A percentile compares a stretch with the other conserved stretches of the same genome.
Conservation (phyloP, 2,113 vertebrate species). For the Myotis lucifugus region DNA sequence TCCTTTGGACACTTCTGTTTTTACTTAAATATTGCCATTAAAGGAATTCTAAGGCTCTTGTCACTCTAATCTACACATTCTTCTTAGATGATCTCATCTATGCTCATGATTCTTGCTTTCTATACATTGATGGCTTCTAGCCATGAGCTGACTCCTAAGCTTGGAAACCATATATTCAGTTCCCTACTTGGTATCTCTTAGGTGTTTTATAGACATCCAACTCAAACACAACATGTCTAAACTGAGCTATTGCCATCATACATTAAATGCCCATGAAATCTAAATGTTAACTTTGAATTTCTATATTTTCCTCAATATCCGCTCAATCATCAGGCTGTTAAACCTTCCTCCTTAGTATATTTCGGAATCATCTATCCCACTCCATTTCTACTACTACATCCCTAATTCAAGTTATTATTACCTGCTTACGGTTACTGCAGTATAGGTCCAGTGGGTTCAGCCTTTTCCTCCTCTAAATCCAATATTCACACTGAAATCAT, state of each 20-base stretch:
- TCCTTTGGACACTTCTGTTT: neutral
- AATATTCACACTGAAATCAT: neutral
- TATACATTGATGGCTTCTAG: neutral
- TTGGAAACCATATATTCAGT: neutral
- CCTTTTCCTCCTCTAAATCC: neutral
- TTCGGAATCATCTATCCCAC: neutral
- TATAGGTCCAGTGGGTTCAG: neutral
- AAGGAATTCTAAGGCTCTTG: neutral
- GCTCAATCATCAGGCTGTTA: neutral
- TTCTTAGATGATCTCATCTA: neutral
- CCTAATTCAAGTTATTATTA: neutral
- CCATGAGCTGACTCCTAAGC: neutral
- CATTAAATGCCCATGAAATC: neutral
- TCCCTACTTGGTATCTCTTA: neutral
- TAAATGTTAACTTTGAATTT: neutral
- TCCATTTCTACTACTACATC: neutral
- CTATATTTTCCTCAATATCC: neutral
- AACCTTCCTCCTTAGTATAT: neutral
- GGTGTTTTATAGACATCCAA: neutral
- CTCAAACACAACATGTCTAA: neutral
- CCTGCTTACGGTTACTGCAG: neutral
- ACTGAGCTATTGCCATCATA: neutral
- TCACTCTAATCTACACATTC: neutral
- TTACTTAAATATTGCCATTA: conserved; percentile 7
- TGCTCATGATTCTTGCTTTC: neutral